These are phyloP conservation scores for Thalassarche chlororhynchos DNA, from an alignment of 2,113 vertebrate genomes.

Conservation along the genomic window DNA sequence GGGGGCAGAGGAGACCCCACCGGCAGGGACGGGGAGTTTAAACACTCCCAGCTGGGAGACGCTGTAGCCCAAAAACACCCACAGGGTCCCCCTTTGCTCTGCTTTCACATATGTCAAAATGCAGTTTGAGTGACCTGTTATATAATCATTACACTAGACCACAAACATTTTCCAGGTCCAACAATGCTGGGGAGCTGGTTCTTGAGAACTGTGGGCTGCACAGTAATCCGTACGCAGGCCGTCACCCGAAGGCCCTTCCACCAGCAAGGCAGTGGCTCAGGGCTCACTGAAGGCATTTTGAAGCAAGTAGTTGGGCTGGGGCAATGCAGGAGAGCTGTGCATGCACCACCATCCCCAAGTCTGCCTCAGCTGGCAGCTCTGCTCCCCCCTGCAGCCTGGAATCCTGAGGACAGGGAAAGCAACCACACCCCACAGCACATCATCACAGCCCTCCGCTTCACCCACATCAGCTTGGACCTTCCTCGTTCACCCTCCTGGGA, in stretches of 20 bases:
- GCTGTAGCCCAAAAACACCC: not conserved
- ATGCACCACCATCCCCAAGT: accelerated
- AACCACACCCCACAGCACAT: not conserved
- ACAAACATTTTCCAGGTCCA: not conserved
- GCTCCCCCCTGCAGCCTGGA: not conserved
- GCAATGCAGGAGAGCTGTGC: not conserved
- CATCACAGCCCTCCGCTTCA: accelerated
- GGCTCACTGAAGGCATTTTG: not conserved
- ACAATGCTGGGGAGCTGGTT: not conserved
- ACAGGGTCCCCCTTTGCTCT: not conserved
- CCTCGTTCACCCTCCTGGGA: not conserved
- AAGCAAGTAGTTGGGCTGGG: not conserved
- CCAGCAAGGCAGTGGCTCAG: not conserved
- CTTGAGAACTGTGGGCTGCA: not conserved
- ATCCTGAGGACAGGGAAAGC: not conserved
- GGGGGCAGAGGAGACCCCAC: too few species aligned
- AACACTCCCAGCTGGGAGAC: not conserved
- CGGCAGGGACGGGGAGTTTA: not conserved
- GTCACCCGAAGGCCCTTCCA: not conserved
- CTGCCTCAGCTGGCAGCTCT: not conserved
- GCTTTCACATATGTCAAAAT: not conserved
- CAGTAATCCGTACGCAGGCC: not conserved
- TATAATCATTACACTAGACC: not conserved
- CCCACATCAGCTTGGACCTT: not conserved
- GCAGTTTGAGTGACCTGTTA: not conserved